Conservation (phyloP, 1,140 invertebrate genomes). For the Aphelinus atriplicis region DNA sequence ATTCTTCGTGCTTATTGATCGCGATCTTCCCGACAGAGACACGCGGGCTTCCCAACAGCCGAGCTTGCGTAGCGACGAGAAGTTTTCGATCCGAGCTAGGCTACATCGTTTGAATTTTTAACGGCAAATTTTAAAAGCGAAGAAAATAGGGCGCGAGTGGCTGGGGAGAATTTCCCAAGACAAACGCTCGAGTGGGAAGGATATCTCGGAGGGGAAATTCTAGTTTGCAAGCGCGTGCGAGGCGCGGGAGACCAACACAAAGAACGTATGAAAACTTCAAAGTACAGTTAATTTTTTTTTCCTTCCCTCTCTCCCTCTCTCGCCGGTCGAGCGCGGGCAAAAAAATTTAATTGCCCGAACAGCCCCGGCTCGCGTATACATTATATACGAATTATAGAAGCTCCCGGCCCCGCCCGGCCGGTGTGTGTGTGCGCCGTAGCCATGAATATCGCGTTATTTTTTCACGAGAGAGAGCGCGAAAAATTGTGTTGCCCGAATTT, state of each 20-base stretch:
- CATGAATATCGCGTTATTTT: conserved; percentile 29
- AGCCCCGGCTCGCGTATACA: conserved; percentile 4
- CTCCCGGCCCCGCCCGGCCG: not conserved
- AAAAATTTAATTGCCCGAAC: conserved; percentile 40
- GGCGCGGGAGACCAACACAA: conserved; percentile 16
- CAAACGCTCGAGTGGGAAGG: conserved; percentile 15
- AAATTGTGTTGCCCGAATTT: conserved; percentile 23
- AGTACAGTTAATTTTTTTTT: conserved; percentile 35
- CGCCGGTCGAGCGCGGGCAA: not conserved
- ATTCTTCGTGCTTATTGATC: too few species aligned
- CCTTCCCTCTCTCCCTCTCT: not conserved
- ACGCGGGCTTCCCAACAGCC: too few species aligned
- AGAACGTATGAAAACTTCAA: conserved; percentile 35
- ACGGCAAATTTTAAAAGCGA: too few species aligned
- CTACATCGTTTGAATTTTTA: too few species aligned
- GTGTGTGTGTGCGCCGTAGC: not conserved
- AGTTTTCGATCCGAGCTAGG: too few species aligned
- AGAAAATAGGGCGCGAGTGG: not conserved
- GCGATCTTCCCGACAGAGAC: too few species aligned
- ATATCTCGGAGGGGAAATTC: conserved; percentile 30
- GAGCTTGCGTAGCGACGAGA: too few species aligned
- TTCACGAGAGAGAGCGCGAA: conserved; percentile 3
- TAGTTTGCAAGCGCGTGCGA: conserved; percentile 19
- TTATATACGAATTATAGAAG: conserved; percentile 38
- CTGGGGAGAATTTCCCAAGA: conserved; percentile 20